Evolutionary conservation across 1,140 invertebrate species (phyloP), one percentile per base, ranked within the genome.

Genomic region (Heliconius congener): DNA sequence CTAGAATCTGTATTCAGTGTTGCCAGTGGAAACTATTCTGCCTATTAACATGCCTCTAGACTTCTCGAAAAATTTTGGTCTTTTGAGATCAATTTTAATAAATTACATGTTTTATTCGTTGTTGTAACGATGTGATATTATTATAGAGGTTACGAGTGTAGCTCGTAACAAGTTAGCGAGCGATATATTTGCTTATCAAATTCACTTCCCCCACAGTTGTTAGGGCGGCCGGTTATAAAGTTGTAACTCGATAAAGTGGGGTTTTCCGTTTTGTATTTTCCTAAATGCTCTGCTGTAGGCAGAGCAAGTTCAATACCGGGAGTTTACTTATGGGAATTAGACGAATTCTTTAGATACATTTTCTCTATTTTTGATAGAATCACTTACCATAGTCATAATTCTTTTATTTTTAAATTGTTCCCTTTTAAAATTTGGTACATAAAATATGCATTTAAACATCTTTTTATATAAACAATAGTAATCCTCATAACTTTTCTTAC

Each of bases 241-340:
- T 74, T 74, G 79, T 81, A 81, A 81, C 75, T 81, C 76, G 75
- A 81, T 81, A 77, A 81, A 81, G 76, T 81, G 76, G 76, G 80
- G 34, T 77, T 78, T 77, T 39, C 80, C 76, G 60, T 78, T 71
- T 72, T 75, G 76, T 78, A 27, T 78, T 81, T 78, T 60, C 79
- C 79, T 72, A 81, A 77, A 74, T 73, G 57, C 60, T 72, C 37
- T 50, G 57, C 76, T 77, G 39, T 34, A 30, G 30, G 46, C 39
- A 72, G 46, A 37, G 37, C 46, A 46, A 72, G 57, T 66, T 66
- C 23, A 66, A 39, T 55, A n/a, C 27, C 13, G 46, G 37, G 5
- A 57, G 37, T 52, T 77, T 77, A 34, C 30, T 72, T 27, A 71
- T 46, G 39, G 1, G 60, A 30, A 11, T 16, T 16, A 23, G 11